Percentiles rank a stretch among this genome's conserved stretches.
These are phyloP conservation scores for Plecotus auritus DNA, from an alignment of 2,113 vertebrate genomes.

Conservation along the genomic window DNA sequence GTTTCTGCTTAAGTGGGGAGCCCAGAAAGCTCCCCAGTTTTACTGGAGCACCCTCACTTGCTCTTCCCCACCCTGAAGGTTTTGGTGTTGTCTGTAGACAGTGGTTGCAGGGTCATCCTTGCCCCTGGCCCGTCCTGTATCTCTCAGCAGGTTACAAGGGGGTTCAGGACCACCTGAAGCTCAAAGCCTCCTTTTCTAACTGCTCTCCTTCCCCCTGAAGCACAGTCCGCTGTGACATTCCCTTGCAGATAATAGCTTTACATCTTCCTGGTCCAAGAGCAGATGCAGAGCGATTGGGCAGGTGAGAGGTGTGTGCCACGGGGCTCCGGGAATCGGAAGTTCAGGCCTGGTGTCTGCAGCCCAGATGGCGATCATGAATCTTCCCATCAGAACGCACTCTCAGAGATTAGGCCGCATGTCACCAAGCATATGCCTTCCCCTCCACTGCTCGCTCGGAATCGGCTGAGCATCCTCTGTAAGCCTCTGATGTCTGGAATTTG, in stretches of 20 bases:
- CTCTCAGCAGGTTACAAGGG: neutral
- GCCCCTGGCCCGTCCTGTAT: rapidly evolving
- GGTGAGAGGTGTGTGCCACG: rapidly evolving
- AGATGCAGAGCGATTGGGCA: neutral
- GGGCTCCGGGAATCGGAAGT: neutral
- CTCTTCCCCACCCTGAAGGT: neutral
- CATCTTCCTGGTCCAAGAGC: neutral
- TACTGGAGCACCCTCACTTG: neutral
- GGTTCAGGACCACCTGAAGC: neutral
- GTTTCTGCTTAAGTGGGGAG: neutral
- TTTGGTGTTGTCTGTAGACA: rapidly evolving
- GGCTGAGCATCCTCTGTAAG: neutral
- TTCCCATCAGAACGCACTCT: slow-evolving; percentile 10
- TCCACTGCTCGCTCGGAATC: neutral
- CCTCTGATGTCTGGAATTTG: neutral
- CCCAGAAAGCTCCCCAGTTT: neutral
- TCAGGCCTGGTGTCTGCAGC: slow-evolving; percentile 4
- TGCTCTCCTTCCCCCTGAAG: neutral
- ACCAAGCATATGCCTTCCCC: neutral
- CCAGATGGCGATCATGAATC: neutral
- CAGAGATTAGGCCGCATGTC: neutral
- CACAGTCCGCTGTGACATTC: neutral
- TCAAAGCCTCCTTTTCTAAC: neutral
- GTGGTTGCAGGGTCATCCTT: neutral
- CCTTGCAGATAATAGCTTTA: neutral